Evolutionary conservation across 2,113 vertebrate species (phyloP).

Genomic region (Oreochromis spilurus): DNA sequence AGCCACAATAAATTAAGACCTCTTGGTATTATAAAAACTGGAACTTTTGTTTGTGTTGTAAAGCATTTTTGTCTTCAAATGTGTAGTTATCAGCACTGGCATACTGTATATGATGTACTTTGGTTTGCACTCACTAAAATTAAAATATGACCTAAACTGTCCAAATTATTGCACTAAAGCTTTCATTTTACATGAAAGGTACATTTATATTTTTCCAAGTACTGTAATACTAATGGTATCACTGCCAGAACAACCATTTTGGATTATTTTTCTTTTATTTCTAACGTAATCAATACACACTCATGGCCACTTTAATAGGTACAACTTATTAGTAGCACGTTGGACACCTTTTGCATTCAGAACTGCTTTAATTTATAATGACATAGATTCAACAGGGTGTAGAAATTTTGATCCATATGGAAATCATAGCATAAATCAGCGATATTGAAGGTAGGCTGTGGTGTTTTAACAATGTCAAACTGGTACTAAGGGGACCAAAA

Average conservation of each 20-base stretch:
- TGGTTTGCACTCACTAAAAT: background rate
- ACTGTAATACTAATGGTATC: background rate
- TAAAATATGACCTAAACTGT: background rate
- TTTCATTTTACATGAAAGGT: background rate
- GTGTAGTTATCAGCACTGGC: background rate
- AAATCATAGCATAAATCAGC: accelerated
- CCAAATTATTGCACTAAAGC: background rate
- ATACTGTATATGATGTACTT: background rate
- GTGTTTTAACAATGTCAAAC: background rate
- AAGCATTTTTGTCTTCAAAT: background rate
- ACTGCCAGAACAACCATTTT: background rate
- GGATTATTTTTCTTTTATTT: background rate
- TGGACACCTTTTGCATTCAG: background rate
- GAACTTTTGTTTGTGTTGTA: background rate
- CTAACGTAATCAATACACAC: background rate
- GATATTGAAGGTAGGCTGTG: accelerated
- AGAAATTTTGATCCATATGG: background rate
- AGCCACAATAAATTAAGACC: background rate
- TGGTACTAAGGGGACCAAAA: background rate
- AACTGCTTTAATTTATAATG: background rate
- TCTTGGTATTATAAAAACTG: background rate
- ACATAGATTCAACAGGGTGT: accelerated
- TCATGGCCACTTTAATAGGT: background rate
- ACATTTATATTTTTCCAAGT: background rate
- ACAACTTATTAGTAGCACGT: accelerated